Evolutionary conservation across 53 echinoderm and acorn worm species (phyloP).

Genomic region (Mesocentrotus franciscanus): DNA sequence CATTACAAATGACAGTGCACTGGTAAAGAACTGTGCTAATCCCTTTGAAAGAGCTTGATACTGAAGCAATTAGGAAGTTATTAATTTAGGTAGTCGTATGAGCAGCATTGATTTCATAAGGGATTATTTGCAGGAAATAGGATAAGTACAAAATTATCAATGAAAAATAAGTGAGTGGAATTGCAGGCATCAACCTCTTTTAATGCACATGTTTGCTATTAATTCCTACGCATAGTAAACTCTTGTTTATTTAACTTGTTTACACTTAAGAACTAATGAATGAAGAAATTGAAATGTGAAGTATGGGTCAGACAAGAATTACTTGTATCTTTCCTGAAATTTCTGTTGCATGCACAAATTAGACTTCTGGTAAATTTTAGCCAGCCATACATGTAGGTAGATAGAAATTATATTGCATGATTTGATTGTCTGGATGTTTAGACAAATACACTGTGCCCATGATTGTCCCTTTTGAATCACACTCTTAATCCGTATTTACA

Average conservation of each 20-base stretch:
- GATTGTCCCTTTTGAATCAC: not conserved
- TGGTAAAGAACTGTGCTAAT: not conserved
- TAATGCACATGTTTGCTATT: not conserved
- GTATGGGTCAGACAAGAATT: not conserved
- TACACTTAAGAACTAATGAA: not conserved
- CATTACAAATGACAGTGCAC: not conserved
- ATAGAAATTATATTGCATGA: not conserved
- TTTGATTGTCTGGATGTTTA: not conserved
- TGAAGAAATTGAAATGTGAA: not conserved
- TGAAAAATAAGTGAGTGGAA: not conserved
- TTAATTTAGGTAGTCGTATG: not conserved
- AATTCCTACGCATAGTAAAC: not conserved
- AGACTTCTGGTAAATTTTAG: too few relatives aligned
- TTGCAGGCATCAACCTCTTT: not conserved
- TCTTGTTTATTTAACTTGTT: not conserved
- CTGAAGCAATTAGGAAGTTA: slow-evolving; percentile 41
- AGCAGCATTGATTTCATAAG: not conserved
- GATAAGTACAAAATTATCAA: not conserved
- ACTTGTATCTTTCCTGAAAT: not conserved
- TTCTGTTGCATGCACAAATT: not conserved
- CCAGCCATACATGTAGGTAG: not conserved
- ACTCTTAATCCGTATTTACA: not conserved
- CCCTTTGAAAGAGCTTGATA: not conserved
- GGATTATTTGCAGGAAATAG: slow-evolving; percentile 37
- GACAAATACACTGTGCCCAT: not conserved